Conservation (phyloP, 2,888 invertebrate genomes). For the Drosophila demipolita region DNA sequence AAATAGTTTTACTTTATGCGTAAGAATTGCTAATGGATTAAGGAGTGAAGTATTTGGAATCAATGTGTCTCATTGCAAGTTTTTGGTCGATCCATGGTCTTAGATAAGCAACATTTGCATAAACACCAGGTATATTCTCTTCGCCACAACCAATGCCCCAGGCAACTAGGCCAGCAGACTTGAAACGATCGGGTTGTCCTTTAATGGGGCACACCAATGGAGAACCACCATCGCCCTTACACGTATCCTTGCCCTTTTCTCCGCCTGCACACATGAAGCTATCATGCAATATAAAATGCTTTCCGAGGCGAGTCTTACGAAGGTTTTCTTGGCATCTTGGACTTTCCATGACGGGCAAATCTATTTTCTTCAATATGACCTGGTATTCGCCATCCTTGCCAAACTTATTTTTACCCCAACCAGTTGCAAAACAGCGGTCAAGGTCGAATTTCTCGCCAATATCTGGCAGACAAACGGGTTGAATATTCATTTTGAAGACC, state of each 20-base stretch:
- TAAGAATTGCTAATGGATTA: slow-evolving; percentile 28
- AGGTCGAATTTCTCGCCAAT: slow-evolving; percentile 82
- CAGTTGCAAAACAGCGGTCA: slow-evolving; percentile 80
- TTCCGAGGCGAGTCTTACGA: slow-evolving; percentile 89
- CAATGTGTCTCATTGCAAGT: slow-evolving; percentile 57
- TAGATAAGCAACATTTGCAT: slow-evolving; percentile 89
- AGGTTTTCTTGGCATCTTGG: slow-evolving; percentile 85
- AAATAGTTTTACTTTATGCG: background rate
- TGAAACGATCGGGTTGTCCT: slow-evolving; percentile 66
- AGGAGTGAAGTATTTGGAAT: slow-evolving; percentile 64
- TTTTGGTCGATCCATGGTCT: slow-evolving; percentile 90
- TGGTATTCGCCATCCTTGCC: slow-evolving; percentile 86
- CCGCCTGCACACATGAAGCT: slow-evolving; percentile 93
- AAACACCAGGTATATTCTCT: slow-evolving; percentile 89
- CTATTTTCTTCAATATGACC: slow-evolving; percentile 89
- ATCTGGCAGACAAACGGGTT: slow-evolving; percentile 89
- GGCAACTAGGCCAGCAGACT: slow-evolving; percentile 89
- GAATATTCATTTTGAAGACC: slow-evolving; percentile 88
- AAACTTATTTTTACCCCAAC: slow-evolving; percentile 84
- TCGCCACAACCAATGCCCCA: slow-evolving; percentile 93
- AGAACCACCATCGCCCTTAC: slow-evolving; percentile 92
- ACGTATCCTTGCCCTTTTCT: slow-evolving; percentile 89
- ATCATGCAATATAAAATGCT: slow-evolving; percentile 88
- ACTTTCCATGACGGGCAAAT: slow-evolving; percentile 89
- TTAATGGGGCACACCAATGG: slow-evolving; percentile 90